Conservation (phyloP, 2,888 invertebrate species). For the Criorhina ranunculi region DNA sequence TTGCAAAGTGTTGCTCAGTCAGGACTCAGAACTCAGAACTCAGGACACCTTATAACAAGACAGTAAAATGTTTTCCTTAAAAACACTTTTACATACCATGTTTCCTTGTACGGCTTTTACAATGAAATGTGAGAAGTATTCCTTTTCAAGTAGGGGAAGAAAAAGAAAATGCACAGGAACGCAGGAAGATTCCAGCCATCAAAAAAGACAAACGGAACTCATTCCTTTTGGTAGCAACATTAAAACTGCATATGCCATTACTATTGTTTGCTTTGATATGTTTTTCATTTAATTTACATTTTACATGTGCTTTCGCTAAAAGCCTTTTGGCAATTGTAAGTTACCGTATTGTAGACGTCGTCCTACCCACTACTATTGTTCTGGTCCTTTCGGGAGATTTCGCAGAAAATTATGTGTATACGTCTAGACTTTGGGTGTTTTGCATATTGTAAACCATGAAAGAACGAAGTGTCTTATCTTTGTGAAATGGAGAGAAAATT, state of each 20-base stretch:
- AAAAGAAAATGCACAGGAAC: constrained; percentile 3
- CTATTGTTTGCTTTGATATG: constrained; percentile 63
- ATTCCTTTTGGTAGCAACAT: constrained; percentile 64
- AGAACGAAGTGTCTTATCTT: constrained; percentile 13
- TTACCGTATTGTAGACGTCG: not conserved
- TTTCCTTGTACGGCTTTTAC: not conserved
- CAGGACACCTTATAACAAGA: not conserved
- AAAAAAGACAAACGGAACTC: constrained; percentile 59
- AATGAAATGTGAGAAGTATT: constrained; percentile 21
- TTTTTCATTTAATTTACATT: constrained; percentile 67
- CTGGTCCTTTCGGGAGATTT: constrained; percentile 13
- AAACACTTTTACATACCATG: not conserved
- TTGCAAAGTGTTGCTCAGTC: not conserved
- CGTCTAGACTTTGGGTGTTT: constrained; percentile 48
- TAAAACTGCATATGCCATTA: constrained; percentile 68
- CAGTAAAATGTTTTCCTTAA: constrained; percentile 1
- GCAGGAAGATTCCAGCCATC: constrained; percentile 42
- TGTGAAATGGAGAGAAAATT: constrained; percentile 1
- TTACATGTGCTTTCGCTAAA: constrained; percentile 45
- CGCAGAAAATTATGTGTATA: constrained; percentile 13
- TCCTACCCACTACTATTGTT: constrained; percentile 17
- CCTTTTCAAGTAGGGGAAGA: constrained; percentile 17
- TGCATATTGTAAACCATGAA: constrained; percentile 4
- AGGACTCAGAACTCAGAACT: no score
- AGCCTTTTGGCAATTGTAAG: constrained; percentile 29